Evolutionary conservation across 1,140 invertebrate species (phyloP), one percentile per base, ranked within the genome.

Genomic region (Cyclargus thomasi): DNA sequence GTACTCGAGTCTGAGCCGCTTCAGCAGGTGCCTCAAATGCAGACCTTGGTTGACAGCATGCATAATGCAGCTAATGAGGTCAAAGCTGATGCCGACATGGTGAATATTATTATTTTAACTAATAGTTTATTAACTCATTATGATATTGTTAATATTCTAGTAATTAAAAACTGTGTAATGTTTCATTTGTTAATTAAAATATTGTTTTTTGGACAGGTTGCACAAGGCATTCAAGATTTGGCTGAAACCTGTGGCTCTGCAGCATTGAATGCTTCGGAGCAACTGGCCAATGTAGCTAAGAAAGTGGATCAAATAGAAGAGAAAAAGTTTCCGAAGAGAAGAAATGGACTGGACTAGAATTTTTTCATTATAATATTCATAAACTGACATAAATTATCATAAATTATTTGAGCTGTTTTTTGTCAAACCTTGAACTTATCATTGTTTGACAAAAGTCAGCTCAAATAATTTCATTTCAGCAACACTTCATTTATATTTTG

Each of bases 231-330:
- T 16, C 83, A 86, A 73, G 75, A 90, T 67, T 64, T 90, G 11
- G 87, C 87, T 29, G 85, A 90, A 66, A 90, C 86, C 4, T 88
- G 86, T 74, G 87, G 87, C 0, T 35, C 76, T 7, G 87, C 86
- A 11, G 87, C 87, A 14, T 76, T 78, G 6, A 75, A 80, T 18
- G 82, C 83, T 18, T 85, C 86, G 0, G 81, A 88, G 70, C 81
- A 86, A 63, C 68, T 90, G 3, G 78, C 86, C 6, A 65, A 73
- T 69, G 83, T 87, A 1, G 85, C 86, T 53, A 81, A 83, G 53
- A 86, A 84, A 66, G 85, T 90, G 6, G 85, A 87, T 22, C 78
- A 88, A 77, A 77, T 78, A 47, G 87, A 90, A 64, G 73, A 83
- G 23, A 85, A 84, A 64, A 71, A 82, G 67, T 85, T 86, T 39